Evolutionary conservation across 2,113 vertebrate genomes (phyloP).

Genomic region (Osmerus mordax): DNA sequence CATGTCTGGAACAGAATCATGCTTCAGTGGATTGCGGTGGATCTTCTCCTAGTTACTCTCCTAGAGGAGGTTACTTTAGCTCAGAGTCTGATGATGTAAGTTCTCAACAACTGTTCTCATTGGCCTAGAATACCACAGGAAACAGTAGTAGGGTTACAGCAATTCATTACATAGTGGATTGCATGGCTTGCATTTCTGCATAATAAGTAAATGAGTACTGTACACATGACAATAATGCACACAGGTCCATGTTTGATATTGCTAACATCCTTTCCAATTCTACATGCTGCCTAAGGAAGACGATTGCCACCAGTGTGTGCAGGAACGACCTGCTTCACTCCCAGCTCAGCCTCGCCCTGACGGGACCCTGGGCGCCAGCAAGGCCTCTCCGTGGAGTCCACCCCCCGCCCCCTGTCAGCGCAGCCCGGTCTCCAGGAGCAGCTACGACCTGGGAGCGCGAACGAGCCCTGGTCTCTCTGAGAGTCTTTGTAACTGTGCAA

Average conservation of each 20-base stretch:
- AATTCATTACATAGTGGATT: no score
- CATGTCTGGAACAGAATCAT: slow-evolving; percentile 55
- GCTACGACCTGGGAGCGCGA: background rate
- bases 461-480: background rate
- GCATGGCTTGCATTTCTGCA: no score
- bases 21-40: slow-evolving; percentile 48
- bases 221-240: no score
- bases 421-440: background rate
- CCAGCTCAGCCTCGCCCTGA: background rate
- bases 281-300: slow-evolving; percentile 26
- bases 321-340: slow-evolving; percentile 10
- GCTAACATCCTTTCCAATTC: background rate
- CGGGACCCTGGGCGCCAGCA: background rate
- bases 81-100: slow-evolving; percentile 76
- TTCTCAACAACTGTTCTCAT: background rate
- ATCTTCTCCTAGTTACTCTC: slow-evolving; percentile 59
- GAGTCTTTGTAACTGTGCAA: background rate
- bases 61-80: slow-evolving; percentile 60
- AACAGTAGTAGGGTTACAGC: no score
- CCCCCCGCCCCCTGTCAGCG: slow-evolving; percentile 2
- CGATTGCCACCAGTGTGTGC: slow-evolving; percentile 11
- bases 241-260: no score
- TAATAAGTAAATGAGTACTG: no score
- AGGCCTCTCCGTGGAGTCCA: background rate
- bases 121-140: background rate